Evolutionary conservation across 1,140 invertebrate species (phyloP).

Genomic region (Hesperophylax magnus): DNA sequence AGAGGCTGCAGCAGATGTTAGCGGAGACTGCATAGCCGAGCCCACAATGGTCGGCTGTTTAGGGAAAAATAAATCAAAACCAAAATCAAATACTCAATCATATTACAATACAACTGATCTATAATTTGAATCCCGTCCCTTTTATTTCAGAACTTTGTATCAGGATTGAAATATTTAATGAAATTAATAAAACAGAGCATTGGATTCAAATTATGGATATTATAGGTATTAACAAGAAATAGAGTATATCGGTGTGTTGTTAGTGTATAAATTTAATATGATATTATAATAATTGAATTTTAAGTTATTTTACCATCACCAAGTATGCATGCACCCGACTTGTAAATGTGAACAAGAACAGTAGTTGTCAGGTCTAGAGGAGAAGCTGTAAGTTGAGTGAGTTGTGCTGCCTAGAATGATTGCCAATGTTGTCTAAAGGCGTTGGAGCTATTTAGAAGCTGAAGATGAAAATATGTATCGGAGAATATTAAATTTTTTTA

Average conservation of each 20-base stretch:
- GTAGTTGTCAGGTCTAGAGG: neutral
- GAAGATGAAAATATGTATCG: conserved; percentile 16
- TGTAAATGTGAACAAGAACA: neutral
- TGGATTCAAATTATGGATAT: neutral
- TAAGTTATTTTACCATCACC: conserved; percentile 42
- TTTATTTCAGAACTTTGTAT: neutral
- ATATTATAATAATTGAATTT: neutral
- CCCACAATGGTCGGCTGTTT: conserved; percentile 46
- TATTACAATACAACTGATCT: conserved; percentile 13
- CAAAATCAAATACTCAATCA: conserved; percentile 39
- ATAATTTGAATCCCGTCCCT: conserved; percentile 1
- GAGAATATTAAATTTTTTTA: conserved; percentile 3
- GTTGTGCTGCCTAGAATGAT: conserved; percentile 22
- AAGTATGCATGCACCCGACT: conserved; percentile 49
- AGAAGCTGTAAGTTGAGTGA: conserved; percentile 19
- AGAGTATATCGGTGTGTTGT: neutral
- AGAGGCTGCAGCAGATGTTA: conserved; percentile 53
- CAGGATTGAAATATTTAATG: no score
- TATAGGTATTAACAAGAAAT: no score
- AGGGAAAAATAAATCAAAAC: conserved; percentile 47
- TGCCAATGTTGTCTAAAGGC: conserved; percentile 23
- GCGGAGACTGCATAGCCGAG: conserved; percentile 47
- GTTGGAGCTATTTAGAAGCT: conserved; percentile 23
- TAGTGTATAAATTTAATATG: conserved; percentile 3
- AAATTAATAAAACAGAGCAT: neutral